phyloP scores from a whole-genome alignment of 2,113 vertebrate species.

The Paralichthys olivaceus region DNA sequence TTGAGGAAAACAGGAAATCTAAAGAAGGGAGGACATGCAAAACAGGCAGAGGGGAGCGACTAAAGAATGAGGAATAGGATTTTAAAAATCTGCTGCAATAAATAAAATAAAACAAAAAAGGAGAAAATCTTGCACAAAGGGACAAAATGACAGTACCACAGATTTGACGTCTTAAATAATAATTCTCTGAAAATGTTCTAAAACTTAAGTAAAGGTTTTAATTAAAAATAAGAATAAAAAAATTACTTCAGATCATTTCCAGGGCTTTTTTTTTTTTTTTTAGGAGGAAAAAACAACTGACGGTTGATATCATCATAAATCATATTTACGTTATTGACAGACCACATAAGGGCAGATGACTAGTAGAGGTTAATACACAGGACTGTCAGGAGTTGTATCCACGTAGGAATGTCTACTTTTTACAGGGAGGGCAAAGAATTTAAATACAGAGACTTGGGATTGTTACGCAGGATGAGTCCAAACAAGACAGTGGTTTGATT shows the following conservation, averaged over 20 bases:
- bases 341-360: slow-evolving; percentile 20
- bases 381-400: slow-evolving; percentile 17
- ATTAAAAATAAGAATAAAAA: slow-evolving; percentile 51
- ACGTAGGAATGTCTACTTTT: slow-evolving; percentile 39
- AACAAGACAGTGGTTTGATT: slow-evolving; percentile 41
- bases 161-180: slow-evolving; percentile 67
- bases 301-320: slow-evolving; percentile 23
- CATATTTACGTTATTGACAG: slow-evolving; percentile 28
- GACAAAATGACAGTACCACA: slow-evolving; percentile 45
- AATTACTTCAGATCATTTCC: slow-evolving; percentile 57
- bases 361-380: slow-evolving; percentile 64
- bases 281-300: slow-evolving; percentile 2
- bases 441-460: slow-evolving; percentile 22
- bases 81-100: slow-evolving; percentile 49
- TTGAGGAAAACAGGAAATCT: slow-evolving; percentile 80
- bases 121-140: slow-evolving; percentile 5
- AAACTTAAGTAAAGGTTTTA: slow-evolving; percentile 48
- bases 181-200: slow-evolving; percentile 43
- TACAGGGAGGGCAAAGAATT: slow-evolving; percentile 32
- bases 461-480: slow-evolving; percentile 5
- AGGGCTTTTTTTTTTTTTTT: slow-evolving; percentile 30
- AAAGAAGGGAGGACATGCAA: slow-evolving; percentile 57
- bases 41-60: slow-evolving; percentile 14
- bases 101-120: slow-evolving; percentile 46
- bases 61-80: slow-evolving; percentile 7